These are phyloP conservation scores for Psophia crepitans DNA, from an alignment of 2,113 vertebrate species.

Conservation along the genomic window DNA sequence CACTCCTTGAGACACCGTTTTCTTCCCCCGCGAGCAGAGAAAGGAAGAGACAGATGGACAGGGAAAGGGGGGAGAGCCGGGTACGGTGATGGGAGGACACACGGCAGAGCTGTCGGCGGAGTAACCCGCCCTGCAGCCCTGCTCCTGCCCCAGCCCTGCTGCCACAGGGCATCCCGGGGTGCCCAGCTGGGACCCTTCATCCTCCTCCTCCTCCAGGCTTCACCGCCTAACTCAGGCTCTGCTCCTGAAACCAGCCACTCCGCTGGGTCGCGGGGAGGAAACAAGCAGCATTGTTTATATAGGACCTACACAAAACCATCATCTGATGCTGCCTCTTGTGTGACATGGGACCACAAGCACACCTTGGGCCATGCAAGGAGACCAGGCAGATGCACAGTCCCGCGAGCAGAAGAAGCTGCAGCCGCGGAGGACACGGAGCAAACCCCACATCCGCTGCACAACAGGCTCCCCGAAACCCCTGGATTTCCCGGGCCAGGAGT, in stretches of 20 bases:
- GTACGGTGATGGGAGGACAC: accelerated
- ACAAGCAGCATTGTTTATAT: background rate
- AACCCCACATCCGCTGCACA: background rate
- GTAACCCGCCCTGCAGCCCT: background rate
- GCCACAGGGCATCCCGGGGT: background rate
- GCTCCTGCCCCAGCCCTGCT: background rate
- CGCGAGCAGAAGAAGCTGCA: accelerated
- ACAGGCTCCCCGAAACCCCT: accelerated
- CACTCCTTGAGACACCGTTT: background rate
- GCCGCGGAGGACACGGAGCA: accelerated
- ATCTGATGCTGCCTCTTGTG: accelerated
- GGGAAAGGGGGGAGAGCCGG: background rate
- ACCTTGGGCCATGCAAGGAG: background rate
- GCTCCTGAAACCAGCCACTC: background rate
- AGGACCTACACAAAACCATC: conserved; percentile 20
- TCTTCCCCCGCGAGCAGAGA: background rate
- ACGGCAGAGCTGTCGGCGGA: background rate
- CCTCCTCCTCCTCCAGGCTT: background rate
- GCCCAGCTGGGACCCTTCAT: background rate
- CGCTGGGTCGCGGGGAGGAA: accelerated
- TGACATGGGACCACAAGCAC: accelerated
- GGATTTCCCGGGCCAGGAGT: no score
- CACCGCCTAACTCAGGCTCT: background rate
- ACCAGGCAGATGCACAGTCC: background rate
- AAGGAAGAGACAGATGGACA: background rate